A percentile compares a stretch with the other conserved stretches of the same genome.
These are phyloP conservation scores for Drosophila simulans DNA, from an alignment of 1,140 invertebrate species.

Conservation along the genomic window DNA sequence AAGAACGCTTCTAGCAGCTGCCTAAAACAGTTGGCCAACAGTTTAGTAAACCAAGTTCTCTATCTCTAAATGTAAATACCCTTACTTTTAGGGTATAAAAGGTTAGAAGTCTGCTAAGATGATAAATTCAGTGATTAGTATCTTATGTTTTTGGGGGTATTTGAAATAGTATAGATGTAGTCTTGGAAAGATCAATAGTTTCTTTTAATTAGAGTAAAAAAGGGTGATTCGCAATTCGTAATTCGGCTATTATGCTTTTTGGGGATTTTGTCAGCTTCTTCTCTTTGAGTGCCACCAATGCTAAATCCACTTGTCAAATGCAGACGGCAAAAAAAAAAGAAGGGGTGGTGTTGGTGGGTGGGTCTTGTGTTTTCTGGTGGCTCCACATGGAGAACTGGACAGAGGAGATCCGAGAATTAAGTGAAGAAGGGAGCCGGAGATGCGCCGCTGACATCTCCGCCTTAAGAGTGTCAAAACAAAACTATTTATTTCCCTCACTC, in stretches of 20 bases:
- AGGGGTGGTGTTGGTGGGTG: neutral
- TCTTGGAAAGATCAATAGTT: too few species aligned
- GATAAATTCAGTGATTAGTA: too few species aligned
- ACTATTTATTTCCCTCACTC: constrained; percentile 57
- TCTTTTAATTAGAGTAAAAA: too few species aligned
- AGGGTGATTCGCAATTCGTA: too few species aligned
- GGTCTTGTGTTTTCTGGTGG: neutral
- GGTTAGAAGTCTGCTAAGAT: too few species aligned
- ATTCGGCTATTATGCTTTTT: neutral
- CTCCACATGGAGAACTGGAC: constrained; percentile 30
- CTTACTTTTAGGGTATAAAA: neutral
- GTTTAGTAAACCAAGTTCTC: constrained; percentile 12
- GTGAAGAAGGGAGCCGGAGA: constrained; percentile 9
- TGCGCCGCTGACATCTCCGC: constrained; percentile 36
- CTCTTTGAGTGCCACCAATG: constrained; percentile 33
- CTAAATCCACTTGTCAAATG: constrained; percentile 63
- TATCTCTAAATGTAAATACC: neutral
- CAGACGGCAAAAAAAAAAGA: constrained; percentile 24
- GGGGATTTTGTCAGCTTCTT: constrained; percentile 1
- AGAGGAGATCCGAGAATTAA: constrained; percentile 20
- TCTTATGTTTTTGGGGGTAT: too few species aligned
- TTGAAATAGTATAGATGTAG: too few species aligned
- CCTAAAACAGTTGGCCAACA: constrained; percentile 35
- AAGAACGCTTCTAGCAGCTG: constrained; percentile 34
- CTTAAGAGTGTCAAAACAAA: constrained; percentile 66